Conservation (phyloP, 2,888 invertebrate genomes). For the Pachycephus smyrnensis region DNA sequence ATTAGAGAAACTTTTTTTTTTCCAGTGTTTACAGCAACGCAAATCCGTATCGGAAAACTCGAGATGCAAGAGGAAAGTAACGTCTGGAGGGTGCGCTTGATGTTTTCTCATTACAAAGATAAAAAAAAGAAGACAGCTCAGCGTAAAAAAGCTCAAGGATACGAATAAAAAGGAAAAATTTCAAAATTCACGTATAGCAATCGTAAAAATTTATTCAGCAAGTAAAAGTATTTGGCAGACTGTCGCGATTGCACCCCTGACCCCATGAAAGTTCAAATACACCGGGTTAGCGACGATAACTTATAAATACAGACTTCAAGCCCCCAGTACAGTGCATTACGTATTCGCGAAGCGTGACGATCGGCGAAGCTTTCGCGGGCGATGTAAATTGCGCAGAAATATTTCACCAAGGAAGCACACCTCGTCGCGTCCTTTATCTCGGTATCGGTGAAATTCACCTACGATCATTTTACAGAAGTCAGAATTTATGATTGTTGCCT, state of each 20-base stretch:
- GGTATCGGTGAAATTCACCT: constrained; percentile 46
- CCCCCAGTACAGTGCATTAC: constrained; percentile 37
- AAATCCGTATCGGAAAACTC: background rate
- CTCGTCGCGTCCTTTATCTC: constrained; percentile 38
- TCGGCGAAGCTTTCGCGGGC: constrained; percentile 39
- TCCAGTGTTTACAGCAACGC: background rate
- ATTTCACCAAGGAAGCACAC: constrained; percentile 36
- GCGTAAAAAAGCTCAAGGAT: background rate
- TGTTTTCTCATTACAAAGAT: background rate
- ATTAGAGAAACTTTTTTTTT: background rate
- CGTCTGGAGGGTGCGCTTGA: background rate
- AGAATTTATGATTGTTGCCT: constrained; percentile 53
- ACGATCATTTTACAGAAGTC: background rate
- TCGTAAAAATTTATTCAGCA: background rate
- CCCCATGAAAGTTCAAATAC: background rate
- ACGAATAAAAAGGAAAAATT: background rate
- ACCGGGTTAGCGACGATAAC: background rate
- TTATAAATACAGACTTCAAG: background rate
- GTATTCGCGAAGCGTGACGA: constrained; percentile 46
- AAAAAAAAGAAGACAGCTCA: background rate
- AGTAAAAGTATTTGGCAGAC: background rate
- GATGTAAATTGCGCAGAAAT: constrained; percentile 57
- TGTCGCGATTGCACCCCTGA: background rate
- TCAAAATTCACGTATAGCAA: background rate
- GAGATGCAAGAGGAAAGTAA: background rate